Conservation (phyloP, 1,140 invertebrate species). For the Atta colombica region DNA sequence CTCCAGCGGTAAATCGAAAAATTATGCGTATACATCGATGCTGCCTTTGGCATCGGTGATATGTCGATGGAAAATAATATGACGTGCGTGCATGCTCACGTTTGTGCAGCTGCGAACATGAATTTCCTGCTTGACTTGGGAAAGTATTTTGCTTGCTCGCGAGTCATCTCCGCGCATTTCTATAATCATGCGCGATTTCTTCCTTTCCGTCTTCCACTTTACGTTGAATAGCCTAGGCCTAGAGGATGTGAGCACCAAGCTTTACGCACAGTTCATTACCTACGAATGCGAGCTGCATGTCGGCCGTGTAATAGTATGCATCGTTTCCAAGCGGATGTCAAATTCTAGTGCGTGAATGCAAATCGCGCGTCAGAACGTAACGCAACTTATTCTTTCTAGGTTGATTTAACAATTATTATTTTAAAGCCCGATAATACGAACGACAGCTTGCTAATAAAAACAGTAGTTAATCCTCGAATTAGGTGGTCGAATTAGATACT, state of each 20-base stretch:
- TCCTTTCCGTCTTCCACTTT: not conserved
- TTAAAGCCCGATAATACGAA: too few species aligned
- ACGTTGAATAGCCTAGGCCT: not conserved
- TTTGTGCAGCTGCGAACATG: slow-evolving; percentile 18
- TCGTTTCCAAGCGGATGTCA: slow-evolving; percentile 5
- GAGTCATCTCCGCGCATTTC: not conserved
- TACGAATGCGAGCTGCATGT: slow-evolving; percentile 21
- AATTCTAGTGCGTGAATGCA: slow-evolving; percentile 15
- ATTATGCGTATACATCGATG: slow-evolving; percentile 46
- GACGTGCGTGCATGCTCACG: not conserved
- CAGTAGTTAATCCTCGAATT: too few species aligned
- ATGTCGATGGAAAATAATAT: slow-evolving; percentile 52
- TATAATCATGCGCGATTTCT: slow-evolving; percentile 23
- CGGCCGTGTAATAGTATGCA: slow-evolving; percentile 20
- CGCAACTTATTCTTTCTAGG: not conserved
- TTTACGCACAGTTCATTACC: slow-evolving; percentile 48
- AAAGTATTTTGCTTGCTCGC: slow-evolving; percentile 1
- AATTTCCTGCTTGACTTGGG: slow-evolving; percentile 13
- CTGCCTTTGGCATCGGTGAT: slow-evolving; percentile 34
- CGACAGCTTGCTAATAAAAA: too few species aligned
- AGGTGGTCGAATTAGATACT: too few species aligned
- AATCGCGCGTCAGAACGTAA: slow-evolving; percentile 9
- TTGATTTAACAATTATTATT: slow-evolving; percentile 10
- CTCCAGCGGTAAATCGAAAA: slow-evolving; percentile 52
- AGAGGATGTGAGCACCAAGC: not conserved